These are phyloP conservation scores for Oophaga sylvatica DNA, from an alignment of 2,797 vertebrate species.

Conservation along the genomic window DNA sequence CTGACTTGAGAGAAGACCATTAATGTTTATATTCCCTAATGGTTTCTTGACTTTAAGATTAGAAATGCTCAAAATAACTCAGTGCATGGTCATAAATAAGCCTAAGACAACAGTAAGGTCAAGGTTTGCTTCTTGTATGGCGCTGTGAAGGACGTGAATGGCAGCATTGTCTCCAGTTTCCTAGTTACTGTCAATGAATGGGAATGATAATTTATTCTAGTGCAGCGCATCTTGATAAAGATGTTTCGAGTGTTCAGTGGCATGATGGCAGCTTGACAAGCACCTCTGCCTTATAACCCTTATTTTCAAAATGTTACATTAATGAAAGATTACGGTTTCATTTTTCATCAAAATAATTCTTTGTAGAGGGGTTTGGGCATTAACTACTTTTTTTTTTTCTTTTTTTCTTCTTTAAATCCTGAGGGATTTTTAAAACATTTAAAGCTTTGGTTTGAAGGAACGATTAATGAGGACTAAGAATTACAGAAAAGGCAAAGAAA, in stretches of 20 bases:
- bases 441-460: conserved; percentile 10
- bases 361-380: conserved; percentile 26
- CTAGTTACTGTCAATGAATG: conserved; percentile 26
- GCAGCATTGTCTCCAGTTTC: conserved; percentile 49
- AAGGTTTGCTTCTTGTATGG: neutral
- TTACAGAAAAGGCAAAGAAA: conserved; percentile 33
- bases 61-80: neutral
- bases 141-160: conserved; percentile 21
- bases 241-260: conserved; percentile 29
- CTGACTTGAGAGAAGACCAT: neutral
- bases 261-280: conserved; percentile 47
- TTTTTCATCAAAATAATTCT: conserved; percentile 52
- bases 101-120: conserved; percentile 5
- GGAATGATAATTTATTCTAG: conserved; percentile 45
- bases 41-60: neutral
- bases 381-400: conserved; percentile 43
- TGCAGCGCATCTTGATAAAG: conserved; percentile 34
- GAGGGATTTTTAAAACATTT: conserved; percentile 44
- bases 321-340: conserved; percentile 29
- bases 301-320: conserved; percentile 35
- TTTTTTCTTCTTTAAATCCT: conserved; percentile 6
- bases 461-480: conserved; percentile 37
- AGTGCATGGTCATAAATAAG: neutral
- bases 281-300: conserved; percentile 17
- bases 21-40: neutral